Base-by-base conservation (phyloP, 2,888 invertebrate species). In the Neoaliturus tenellus region DNA sequence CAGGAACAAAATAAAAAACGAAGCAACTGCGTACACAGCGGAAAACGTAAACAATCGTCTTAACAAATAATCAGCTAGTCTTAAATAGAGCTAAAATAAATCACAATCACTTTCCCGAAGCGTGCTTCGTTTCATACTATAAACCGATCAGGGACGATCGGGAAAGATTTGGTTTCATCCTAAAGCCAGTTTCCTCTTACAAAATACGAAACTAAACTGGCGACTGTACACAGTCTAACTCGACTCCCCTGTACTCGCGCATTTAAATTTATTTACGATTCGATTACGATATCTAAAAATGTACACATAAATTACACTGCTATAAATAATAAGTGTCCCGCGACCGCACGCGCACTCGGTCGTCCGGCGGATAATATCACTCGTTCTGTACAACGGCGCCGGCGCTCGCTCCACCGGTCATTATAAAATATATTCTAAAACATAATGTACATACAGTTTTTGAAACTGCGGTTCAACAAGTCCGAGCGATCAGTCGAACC, bases 401-500 rank as follows among this genome's bases (percentile, higher is more conserved):
- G 35, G 41, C 20, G 33, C 35, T 2, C 12, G 51, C 58, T 73
- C 73, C 25, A 41, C 28, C 51, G 55, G 35, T 73, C 73, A 82
- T 73, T 82, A 82, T 82, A 82, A 82, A 82, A 82, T 82, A 55
- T 41, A 82, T 51, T 71, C 55, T 82, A 73, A 31, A 81, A 80
- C 62, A 67, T 28, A 17, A 48, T 82, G 69, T 82, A 82, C 82
- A 82, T n/a, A 51, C 82, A 71, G 82, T 82, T 71, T 67, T 28
- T 41, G 41, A 69, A 81, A 81, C 81, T 69, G 81, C 31, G 67
- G 51, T 25, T 51, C 71, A 41, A 44, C 51, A 39, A 82, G 71
- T 82, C 55, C 51, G 39, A 41, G 58, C 48, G 82, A 33, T 73
- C 73, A 82, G 82, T 82, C 82, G 35, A 55, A n/a, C 48, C 48